Evolutionary conservation across 2,888 invertebrate species (phyloP).

Genomic region (Amblyjoppa fuscipennis): DNA sequence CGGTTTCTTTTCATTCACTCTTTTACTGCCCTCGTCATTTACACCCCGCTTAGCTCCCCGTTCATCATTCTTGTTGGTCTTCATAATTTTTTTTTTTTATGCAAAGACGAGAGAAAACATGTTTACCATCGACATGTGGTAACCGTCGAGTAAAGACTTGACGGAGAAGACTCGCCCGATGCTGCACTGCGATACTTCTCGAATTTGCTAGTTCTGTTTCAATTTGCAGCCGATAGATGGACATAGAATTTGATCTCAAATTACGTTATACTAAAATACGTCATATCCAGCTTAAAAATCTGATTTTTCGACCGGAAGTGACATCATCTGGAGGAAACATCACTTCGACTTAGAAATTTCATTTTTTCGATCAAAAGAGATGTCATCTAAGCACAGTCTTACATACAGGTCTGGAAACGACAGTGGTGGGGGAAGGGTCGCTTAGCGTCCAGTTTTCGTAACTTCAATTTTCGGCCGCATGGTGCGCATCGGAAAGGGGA

Average conservation of each 20-base stretch:
- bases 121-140: slow-evolving; percentile 47
- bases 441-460: too few species aligned
- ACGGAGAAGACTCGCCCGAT: not conserved
- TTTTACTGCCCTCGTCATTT: slow-evolving; percentile 23
- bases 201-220: not conserved
- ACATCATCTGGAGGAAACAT: too few species aligned
- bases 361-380: too few species aligned
- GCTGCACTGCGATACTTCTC: not conserved
- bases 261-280: too few species aligned
- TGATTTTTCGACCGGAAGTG: too few species aligned
- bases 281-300: too few species aligned
- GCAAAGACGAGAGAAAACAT: slow-evolving; percentile 14
- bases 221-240: not conserved
- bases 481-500: too few species aligned
- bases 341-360: too few species aligned
- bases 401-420: too few species aligned
- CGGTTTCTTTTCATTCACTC: slow-evolving; percentile 85
- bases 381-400: too few species aligned
- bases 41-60: slow-evolving; percentile 15
- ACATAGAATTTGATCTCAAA: not conserved
- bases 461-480: too few species aligned
- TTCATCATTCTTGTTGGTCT: slow-evolving; percentile 37
- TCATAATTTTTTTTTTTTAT: slow-evolving; percentile 47
- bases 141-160: not conserved
- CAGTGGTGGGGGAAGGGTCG: too few species aligned